These are phyloP conservation scores for Torymus auratus DNA, from an alignment of 2,888 invertebrate genomes.

Conservation along the genomic window DNA sequence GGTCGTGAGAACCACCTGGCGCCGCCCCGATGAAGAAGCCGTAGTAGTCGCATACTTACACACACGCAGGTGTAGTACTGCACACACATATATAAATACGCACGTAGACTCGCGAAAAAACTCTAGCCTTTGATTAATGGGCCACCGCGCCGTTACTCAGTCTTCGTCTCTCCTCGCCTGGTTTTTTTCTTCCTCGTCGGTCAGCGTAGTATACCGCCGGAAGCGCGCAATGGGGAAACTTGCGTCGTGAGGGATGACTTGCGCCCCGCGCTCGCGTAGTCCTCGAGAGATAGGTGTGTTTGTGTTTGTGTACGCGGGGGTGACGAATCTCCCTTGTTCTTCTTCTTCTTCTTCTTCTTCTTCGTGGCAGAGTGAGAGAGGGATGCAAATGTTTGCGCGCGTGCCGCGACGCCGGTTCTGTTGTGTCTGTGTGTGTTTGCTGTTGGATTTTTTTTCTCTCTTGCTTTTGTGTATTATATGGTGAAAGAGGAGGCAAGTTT, in stretches of 20 bases:
- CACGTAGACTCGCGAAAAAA: background rate
- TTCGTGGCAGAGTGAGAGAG: background rate
- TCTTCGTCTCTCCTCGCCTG: background rate
- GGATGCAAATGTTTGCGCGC: constrained; percentile 27
- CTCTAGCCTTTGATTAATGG: constrained; percentile 34
- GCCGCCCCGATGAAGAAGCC: background rate
- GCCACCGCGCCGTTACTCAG: no score
- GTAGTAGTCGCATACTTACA: background rate
- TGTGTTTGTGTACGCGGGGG: background rate
- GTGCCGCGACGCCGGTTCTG: no score
- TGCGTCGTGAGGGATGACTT: constrained; percentile 25
- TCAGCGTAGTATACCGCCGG: background rate
- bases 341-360: constrained; percentile 3
- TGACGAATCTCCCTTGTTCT: constrained; percentile 33
- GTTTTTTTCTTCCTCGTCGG: background rate
- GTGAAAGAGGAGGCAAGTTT: no score
- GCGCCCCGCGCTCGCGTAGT: background rate
- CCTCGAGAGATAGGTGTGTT: background rate
- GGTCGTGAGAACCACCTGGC: constrained; percentile 47
- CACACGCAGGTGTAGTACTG: constrained; percentile 11
- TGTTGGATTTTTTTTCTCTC: no score
- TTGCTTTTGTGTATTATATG: background rate
- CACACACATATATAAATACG: no score
- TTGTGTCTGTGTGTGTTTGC: no score
- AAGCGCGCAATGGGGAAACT: constrained; percentile 35